A percentile compares a stretch with the other conserved stretches of the same genome.
Evolutionary conservation across 2,113 vertebrate species (phyloP).

Genomic region (Elaphurus davidianus): DNA sequence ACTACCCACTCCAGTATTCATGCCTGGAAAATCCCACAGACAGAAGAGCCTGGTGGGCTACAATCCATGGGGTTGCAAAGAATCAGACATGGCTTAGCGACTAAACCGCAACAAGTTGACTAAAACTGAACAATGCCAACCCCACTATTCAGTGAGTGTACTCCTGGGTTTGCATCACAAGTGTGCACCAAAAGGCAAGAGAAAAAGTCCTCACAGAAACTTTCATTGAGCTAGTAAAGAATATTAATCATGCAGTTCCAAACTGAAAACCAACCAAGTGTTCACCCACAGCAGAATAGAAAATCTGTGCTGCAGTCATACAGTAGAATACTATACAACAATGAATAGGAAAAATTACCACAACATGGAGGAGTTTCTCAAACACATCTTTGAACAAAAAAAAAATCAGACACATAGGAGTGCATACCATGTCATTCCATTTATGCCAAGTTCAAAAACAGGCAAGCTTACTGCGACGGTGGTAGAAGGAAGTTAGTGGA

Average conservation of each 20-base stretch:
- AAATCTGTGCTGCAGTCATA: not conserved
- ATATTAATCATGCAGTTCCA: not conserved
- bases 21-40: not conserved
- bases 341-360: not conserved
- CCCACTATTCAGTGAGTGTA: not conserved
- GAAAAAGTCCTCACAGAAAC: not conserved
- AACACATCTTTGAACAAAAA: not conserved
- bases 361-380: not conserved
- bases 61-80: not conserved
- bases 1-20: not conserved
- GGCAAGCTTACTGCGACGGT: not conserved
- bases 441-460: not conserved
- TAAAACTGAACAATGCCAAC: not conserved
- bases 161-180: not conserved
- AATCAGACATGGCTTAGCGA: not conserved
- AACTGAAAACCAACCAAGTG: not conserved
- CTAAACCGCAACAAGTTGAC: fast-evolving
- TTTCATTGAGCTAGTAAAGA: not conserved
- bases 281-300: not conserved
- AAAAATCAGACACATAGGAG: not conserved
- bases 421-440: not conserved
- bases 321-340: not conserved
- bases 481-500: not conserved
- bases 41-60: not conserved
- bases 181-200: not conserved